Conservation (phyloP, 2,797 vertebrate genomes). For the Molossus molossus region DNA sequence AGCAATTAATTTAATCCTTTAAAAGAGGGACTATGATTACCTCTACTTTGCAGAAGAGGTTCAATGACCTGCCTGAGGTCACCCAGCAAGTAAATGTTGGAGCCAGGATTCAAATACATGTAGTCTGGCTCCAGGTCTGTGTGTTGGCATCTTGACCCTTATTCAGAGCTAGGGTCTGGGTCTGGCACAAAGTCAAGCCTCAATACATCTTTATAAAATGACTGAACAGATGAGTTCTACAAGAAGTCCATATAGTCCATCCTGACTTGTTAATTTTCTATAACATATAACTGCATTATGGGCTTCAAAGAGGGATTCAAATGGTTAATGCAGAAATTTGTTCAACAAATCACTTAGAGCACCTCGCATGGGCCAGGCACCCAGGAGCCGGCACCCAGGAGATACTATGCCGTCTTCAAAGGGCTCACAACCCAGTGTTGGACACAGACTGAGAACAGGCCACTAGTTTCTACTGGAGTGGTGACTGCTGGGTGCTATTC, state of each 20-base stretch:
- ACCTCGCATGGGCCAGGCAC: not conserved
- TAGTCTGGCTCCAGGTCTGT: too few species aligned
- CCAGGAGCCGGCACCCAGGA: not conserved
- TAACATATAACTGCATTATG: not conserved
- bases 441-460: not conserved
- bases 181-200: not conserved
- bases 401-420: not conserved
- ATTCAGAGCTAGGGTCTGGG: not conserved
- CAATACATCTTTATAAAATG: not conserved
- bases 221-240: not conserved
- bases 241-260: not conserved
- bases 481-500: not conserved
- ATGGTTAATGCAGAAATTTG: not conserved
- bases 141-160: not conserved
- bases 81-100: not conserved
- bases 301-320: constrained; percentile 13
- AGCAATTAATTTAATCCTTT: not conserved
- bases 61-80: not conserved
- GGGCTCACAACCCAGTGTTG: not conserved
- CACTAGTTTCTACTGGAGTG: not conserved
- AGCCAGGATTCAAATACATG: not conserved
- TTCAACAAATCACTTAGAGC: not conserved
- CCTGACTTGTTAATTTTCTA: not conserved
- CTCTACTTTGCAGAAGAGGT: not conserved
- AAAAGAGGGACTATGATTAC: not conserved